Base-by-base conservation (phyloP, 1,140 invertebrate species). In the Formica exsecta region DNA sequence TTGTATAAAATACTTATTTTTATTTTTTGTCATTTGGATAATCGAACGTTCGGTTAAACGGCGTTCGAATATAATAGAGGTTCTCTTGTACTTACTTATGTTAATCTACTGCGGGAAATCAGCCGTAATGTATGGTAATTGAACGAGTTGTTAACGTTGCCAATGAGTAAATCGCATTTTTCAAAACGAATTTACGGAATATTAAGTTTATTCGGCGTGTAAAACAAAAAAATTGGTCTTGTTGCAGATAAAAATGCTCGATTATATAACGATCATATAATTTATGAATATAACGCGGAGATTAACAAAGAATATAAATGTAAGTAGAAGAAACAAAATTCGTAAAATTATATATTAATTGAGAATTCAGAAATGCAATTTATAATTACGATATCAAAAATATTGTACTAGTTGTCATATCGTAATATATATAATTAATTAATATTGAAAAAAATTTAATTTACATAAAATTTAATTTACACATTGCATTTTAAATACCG, bases 71-170 rank as follows among this genome's bases (percentile, higher is more conserved):
- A 51, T 51, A 51, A 48, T 48, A 13, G 44, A 51, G 16, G 4
- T 51, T 51, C 48, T 51, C 48, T 51, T 51, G 48, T 83, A 44
- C 22, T 83, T 73, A 81, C 41, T 73, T 61, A 38, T 61, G 22
- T 83, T 74, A 83, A 74, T 73, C 54, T 74, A 38, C 59, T 73
- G 19, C 68, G 73, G 51, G 51, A 83, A 83, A 51, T 22, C 32
- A 59, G 22, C 7, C 41, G 51, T 83, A 74, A 83, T 70, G 22
- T 80, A 80, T 61, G 36, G 51, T 74, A 25, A 83, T 41, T 73
- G 54, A 73, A 73, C 54, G 36, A 74, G 29, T 74, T 70, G 36
- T 81, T 22, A 19, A 16, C 16, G 29, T 8, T 38, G 48, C 7
- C 68, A 19, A 44, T 71, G 36, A 83, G 32, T 6, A 81, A 59